Base-by-base conservation (phyloP, 2,113 vertebrate species). In the Ivindomyrus marchei region DNA sequence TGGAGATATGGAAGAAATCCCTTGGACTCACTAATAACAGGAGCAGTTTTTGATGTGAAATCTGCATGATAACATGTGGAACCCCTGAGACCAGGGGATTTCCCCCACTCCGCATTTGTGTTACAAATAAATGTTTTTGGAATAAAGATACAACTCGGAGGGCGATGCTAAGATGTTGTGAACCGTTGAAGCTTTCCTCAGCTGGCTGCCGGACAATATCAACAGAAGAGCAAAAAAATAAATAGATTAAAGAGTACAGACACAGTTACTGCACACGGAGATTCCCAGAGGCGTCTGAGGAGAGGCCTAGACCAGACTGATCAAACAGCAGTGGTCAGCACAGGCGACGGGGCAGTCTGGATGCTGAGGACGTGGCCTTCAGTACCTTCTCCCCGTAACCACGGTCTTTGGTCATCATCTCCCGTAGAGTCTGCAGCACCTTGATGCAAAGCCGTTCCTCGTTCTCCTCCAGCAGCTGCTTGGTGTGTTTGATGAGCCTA, bases 371-470 rank as follows among this genome's bases (percentile, higher is more conserved):
- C 49, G 21, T 19, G 27, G 85, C n/a, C n/a, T 53, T 36, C 70
- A 66, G 0, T 95, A 99, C 98, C 98, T 99, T 99, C 92, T 99
- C 98, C 90, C 98, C 97, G 90, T 98, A 99, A 93, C 98, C 98
- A 56, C 98, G 96, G 85, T 99, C 98, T 95, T 99, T 99, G 85
- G 98, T 98, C 98, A 99, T 99, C 98, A 99, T 99, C 93, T 99
- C 98, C 92, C 98, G 95, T 90, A 99, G 96, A 0, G 98, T 99
- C 95, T 99, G 98, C 52, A 99, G 94, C 1, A 99, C 98, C 94
- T 99, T 99, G 94, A 99, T 99, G 92, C 98, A 99, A 1, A 99
- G 95, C 19, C 98, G 98, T 95, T 99, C 98, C 92, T 99, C 98
- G 24, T 99, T 99, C 93, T 99, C 98, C 92, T 99, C 98, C 88